Conservation (phyloP, 2,113 vertebrate species). For the Boleophthalmus pectinirostris region DNA sequence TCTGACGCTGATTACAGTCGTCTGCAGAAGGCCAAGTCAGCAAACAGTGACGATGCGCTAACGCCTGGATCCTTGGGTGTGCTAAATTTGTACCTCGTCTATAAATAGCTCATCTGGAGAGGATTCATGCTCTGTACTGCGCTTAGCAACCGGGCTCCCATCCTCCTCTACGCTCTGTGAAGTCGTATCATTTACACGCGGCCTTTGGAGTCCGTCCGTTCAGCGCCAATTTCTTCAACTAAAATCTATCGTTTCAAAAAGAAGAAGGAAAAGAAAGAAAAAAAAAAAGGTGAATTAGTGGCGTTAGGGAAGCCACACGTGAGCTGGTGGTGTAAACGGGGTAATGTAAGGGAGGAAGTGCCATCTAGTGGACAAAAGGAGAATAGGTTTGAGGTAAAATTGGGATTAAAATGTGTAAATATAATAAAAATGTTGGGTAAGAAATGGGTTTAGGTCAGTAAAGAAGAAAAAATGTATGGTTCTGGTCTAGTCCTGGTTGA, state of each 20-base stretch:
- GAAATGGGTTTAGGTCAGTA: too few species aligned
- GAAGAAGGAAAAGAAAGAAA: too few species aligned
- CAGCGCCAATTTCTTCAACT: not conserved
- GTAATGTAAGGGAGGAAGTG: not conserved
- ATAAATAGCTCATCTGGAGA: conserved; percentile 55
- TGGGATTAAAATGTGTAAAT: not conserved
- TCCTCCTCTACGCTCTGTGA: conserved; percentile 9
- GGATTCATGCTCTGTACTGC: conserved; percentile 27
- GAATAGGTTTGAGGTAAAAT: not conserved
- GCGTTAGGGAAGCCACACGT: not conserved
- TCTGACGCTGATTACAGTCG: not conserved
- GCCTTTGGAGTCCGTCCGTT: too few species aligned
- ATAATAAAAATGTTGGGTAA: not conserved
- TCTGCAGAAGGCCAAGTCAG: not conserved
- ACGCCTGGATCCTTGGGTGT: conserved; percentile 56
- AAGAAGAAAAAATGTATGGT: too few species aligned
- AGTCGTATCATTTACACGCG: not conserved
- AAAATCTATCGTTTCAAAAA: not conserved
- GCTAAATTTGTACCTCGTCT: conserved; percentile 55
- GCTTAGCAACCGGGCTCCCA: conserved; percentile 38
- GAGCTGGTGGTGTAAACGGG: not conserved
- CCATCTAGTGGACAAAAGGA: conserved; percentile 51
- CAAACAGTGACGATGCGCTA: conserved; percentile 46
- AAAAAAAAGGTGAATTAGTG: conserved; percentile 1
- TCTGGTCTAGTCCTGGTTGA: too few species aligned